Percentiles rank a stretch among this genome's conserved stretches.
These are phyloP conservation scores for Fukomys damarensis DNA, from an alignment of 2,113 vertebrate genomes.

Conservation along the genomic window DNA sequence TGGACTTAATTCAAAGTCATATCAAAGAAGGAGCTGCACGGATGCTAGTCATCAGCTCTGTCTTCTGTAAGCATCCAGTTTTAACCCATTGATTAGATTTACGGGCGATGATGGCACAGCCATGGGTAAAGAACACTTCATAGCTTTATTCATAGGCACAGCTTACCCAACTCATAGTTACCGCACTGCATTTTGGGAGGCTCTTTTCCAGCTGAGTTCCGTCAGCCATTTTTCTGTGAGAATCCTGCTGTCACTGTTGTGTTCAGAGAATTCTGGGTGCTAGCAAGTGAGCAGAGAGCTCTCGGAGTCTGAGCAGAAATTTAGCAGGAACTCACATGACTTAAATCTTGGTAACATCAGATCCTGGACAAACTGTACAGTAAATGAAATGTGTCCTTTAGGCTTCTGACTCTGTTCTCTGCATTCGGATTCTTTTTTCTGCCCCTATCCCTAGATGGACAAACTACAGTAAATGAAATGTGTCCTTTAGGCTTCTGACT, in stretches of 20 bases:
- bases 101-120: neutral
- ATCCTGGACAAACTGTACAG: neutral
- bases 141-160: neutral
- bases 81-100: neutral
- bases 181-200: neutral
- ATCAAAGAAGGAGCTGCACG: neutral
- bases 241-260: neutral
- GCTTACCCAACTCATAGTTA: neutral
- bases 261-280: neutral
- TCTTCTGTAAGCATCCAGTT: neutral
- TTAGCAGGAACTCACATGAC: neutral
- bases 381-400: neutral
- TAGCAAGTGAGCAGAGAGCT: neutral
- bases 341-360: neutral
- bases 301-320: neutral
- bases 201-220: neutral
- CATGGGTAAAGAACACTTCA: neutral
- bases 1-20: conserved; percentile 21
- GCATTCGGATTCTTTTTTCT: conserved; percentile 8
- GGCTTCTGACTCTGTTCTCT: neutral
- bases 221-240: neutral
- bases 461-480: no score
- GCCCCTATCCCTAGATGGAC: neutral
- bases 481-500: neutral
- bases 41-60: neutral